These are phyloP conservation scores for Acanthornis magna DNA, from an alignment of 2,797 vertebrate species.

Conservation along the genomic window DNA sequence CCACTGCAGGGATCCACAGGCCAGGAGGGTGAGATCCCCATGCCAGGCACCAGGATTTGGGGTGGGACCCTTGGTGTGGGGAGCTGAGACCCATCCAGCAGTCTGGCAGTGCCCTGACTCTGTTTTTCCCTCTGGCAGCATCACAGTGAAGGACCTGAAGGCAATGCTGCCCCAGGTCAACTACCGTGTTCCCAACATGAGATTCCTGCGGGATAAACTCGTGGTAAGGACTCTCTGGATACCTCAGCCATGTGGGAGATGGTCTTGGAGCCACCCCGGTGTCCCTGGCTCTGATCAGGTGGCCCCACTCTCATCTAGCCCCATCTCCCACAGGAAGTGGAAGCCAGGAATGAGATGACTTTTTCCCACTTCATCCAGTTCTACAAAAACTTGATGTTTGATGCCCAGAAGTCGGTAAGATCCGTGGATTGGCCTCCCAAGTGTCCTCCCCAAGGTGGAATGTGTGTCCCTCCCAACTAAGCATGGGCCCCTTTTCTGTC, in stretches of 20 bases:
- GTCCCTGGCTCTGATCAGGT: accelerated
- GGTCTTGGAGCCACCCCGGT: not conserved
- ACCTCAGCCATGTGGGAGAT: not conserved
- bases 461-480: not conserved
- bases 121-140: not conserved
- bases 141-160: slow-evolving; percentile 76
- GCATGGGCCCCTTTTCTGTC: not conserved
- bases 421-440: not conserved
- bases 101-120: not conserved
- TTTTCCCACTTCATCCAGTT: slow-evolving; percentile 85
- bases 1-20: not conserved
- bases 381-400: slow-evolving; percentile 88
- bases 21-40: not conserved
- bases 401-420: slow-evolving; percentile 85
- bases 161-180: slow-evolving; percentile 75
- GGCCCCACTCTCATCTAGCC: not conserved
- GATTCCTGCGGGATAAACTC: slow-evolving; percentile 76
- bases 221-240: slow-evolving; percentile 47
- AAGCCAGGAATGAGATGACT: slow-evolving; percentile 81
- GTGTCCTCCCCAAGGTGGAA: accelerated
- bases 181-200: slow-evolving; percentile 77
- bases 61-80: not conserved
- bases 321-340: slow-evolving; percentile 77
- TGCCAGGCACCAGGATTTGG: not conserved
- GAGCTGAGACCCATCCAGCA: not conserved